A percentile compares a stretch with the other conserved stretches of the same genome.
Conservation (phyloP, 2,888 invertebrate species). For the Tetramorium bicarinatum region DNA sequence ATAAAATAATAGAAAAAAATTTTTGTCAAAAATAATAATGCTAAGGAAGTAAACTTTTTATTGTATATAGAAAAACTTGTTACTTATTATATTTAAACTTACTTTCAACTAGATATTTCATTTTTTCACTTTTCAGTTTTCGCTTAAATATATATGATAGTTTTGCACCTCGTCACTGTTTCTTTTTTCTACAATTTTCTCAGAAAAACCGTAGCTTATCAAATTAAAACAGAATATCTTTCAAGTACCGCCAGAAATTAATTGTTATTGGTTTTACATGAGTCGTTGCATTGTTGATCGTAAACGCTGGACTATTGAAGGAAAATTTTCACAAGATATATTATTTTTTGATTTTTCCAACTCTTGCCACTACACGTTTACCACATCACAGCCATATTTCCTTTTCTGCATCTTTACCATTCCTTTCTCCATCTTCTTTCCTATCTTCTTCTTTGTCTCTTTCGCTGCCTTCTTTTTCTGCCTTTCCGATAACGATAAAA, state of each 20-base stretch:
- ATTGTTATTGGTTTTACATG: neutral
- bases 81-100: neutral
- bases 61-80: neutral
- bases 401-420: neutral
- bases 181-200: neutral
- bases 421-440: neutral
- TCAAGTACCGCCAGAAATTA: neutral
- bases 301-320: neutral
- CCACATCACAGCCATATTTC: neutral
- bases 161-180: neutral
- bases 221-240: slow-evolving; percentile 1
- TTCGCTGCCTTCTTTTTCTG: neutral
- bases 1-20: neutral
- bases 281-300: neutral
- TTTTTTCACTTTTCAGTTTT: neutral
- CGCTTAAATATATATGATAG: neutral
- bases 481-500: slow-evolving; percentile 34
- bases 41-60: neutral
- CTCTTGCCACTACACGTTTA: neutral
- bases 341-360: neutral
- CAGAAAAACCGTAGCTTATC: neutral
- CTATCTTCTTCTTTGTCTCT: neutral
- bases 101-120: neutral
- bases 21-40: neutral
- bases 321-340: neutral